These are phyloP conservation scores for Ornithoptera priamus DNA, from an alignment of 2,888 invertebrate species.

Conservation along the genomic window DNA sequence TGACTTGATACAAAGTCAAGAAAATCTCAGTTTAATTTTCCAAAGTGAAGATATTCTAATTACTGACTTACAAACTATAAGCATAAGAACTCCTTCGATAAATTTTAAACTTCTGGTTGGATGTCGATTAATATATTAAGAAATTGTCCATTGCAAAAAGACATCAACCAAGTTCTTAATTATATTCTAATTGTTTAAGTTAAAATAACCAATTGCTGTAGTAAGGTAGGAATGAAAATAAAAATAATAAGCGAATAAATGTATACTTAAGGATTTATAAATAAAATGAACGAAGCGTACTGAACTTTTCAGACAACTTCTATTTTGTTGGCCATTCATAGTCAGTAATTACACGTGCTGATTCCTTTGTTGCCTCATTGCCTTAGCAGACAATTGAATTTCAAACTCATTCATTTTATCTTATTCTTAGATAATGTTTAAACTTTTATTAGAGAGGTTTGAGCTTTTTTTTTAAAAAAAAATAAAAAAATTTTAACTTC, in stretches of 20 bases:
- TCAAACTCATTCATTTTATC: constrained; percentile 50
- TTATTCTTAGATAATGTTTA: constrained; percentile 20
- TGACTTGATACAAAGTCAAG: neutral
- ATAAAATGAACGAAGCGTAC: constrained; percentile 41
- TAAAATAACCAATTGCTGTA: constrained; percentile 28
- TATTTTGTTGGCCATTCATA: constrained; percentile 53
- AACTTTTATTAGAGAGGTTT: neutral
- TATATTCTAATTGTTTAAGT: constrained; percentile 15
- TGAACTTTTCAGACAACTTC: constrained; percentile 66
- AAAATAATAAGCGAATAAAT: constrained; percentile 45
- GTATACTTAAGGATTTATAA: constrained; percentile 42
- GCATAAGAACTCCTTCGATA: constrained; percentile 8
- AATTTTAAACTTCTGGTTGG: constrained; percentile 1
- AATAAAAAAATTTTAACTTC: neutral
- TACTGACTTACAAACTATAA: constrained; percentile 5
- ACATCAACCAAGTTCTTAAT: neutral
- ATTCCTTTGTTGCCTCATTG: constrained; percentile 55
- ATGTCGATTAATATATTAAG: neutral
- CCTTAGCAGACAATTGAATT: constrained; percentile 62
- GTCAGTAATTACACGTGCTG: constrained; percentile 61
- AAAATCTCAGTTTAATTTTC: neutral
- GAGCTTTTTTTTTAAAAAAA: neutral
- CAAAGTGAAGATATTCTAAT: neutral
- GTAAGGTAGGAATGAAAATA: constrained; percentile 31
- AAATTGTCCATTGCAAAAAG: constrained; percentile 4